Base-by-base conservation (phyloP, 2,888 invertebrate species). In the Bursaphelenchus okinawaensis region DNA sequence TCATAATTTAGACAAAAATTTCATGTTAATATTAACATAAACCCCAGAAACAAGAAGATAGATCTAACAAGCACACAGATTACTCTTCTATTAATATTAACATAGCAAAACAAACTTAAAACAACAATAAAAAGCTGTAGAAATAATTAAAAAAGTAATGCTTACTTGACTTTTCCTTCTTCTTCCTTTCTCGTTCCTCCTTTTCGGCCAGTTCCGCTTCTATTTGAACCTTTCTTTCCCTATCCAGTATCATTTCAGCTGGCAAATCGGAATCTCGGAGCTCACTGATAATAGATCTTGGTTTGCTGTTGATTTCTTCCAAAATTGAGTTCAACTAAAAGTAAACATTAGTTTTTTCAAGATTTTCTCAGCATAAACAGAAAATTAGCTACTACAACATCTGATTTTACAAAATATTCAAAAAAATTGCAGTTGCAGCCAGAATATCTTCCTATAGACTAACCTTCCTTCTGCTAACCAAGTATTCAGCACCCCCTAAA, bases 191-290 rank as follows among this genome's bases (percentile, higher is more conserved):
- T 71, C 65, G 78, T 52, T 75, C 77, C 52, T 80, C 80, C 52
- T 77, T 77, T 63, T 78, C 77, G 31, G 69, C 75, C 63, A 89
- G 86, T 7, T 83, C 83, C 56, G 83, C 82, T 62, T 84, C 80
- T 7, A 81, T 77, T 40, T 78, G 77, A 29, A 91, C 90, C 65
- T 89, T 87, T 67, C 89, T 88, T 55, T 91, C 85, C 69, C 91
- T 77, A 61, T 83, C 80, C 62, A 82, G 63, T 62, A 82, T 80
- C 60, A 78, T 90, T 74, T 90, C 89, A 0, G 94, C 94, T 83
- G 93, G 90, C 9, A 89, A 89, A 73, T 91, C 90, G 0, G 93
- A 92, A 83, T 91, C 91, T 90, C 93, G 93, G 40, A 96, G 86
- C 83, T 95, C 93, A 84, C 95, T 93, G 66, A 96, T 93, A 6